Percentiles rank a stretch among this genome's conserved stretches.
These are phyloP conservation scores for Drosophila mimetica DNA, from an alignment of 2,888 invertebrate genomes.

Conservation along the genomic window DNA sequence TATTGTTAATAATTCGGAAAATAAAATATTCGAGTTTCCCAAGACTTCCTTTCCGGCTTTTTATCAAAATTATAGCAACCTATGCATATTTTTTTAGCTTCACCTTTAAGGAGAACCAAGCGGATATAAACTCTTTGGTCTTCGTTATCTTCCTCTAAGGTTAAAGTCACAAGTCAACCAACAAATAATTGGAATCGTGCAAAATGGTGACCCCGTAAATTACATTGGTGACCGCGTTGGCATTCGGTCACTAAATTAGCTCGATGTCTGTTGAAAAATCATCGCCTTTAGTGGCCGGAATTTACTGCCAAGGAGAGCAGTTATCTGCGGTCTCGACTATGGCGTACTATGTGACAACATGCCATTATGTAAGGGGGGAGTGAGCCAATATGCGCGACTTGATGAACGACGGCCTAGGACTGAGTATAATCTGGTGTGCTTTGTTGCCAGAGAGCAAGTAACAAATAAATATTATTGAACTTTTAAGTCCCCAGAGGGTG, in stretches of 20 bases:
- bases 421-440: slow-evolving; percentile 68
- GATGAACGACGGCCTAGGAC: slow-evolving; percentile 60
- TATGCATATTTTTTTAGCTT: too few species aligned
- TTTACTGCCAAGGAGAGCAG: slow-evolving; percentile 54
- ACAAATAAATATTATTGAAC: slow-evolving; percentile 78
- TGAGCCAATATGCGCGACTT: slow-evolving; percentile 65
- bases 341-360: slow-evolving; percentile 12
- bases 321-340: slow-evolving; percentile 23
- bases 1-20: too few species aligned
- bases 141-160: background rate
- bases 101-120: too few species aligned
- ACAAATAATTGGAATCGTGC: slow-evolving; percentile 42
- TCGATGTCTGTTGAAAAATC: slow-evolving; percentile 54
- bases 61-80: too few species aligned
- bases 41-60: too few species aligned
- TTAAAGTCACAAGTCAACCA: slow-evolving; percentile 16
- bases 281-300: slow-evolving; percentile 51
- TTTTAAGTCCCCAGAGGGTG: slow-evolving; percentile 68
- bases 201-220: slow-evolving; percentile 59
- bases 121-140: background rate
- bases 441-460: slow-evolving; percentile 74
- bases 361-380: slow-evolving; percentile 27
- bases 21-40: too few species aligned
- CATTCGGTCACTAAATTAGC: slow-evolving; percentile 66
- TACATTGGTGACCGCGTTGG: slow-evolving; percentile 51